Evolutionary conservation across 2,888 invertebrate genomes (phyloP).

Genomic region (Drosophila aldrichi): DNA sequence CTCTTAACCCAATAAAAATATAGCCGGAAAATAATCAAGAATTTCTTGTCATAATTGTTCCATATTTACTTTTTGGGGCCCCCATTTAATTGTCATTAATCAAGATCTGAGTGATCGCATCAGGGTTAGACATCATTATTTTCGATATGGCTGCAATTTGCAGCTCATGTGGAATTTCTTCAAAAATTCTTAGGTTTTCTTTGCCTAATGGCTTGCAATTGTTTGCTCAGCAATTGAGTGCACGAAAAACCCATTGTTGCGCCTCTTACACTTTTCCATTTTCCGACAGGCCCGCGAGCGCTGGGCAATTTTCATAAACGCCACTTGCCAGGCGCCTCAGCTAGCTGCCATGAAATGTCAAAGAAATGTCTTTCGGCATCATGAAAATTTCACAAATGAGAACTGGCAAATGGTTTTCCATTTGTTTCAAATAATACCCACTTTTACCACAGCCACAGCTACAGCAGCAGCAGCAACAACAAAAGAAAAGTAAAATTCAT

Average conservation of each 20-base stretch:
- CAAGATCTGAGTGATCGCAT: slow-evolving; percentile 40
- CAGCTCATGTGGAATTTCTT: slow-evolving; percentile 17
- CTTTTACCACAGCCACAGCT: slow-evolving; percentile 58
- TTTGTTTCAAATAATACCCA: slow-evolving; percentile 71
- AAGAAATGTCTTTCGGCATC: slow-evolving; percentile 45
- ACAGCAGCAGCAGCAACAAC: not conserved
- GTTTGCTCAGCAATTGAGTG: slow-evolving; percentile 30
- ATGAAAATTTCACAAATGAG: slow-evolving; percentile 38
- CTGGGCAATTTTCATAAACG: slow-evolving; percentile 70
- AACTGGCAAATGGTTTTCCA: slow-evolving; percentile 66
- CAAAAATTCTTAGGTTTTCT: slow-evolving; percentile 16
- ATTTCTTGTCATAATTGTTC: slow-evolving; percentile 38
- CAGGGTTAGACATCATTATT: slow-evolving; percentile 5
- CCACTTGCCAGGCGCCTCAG: slow-evolving; percentile 65
- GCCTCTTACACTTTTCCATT: slow-evolving; percentile 22
- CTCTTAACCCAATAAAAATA: slow-evolving; percentile 35
- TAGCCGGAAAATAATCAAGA: slow-evolving; percentile 37
- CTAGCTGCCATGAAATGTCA: slow-evolving; percentile 25
- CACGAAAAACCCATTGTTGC: slow-evolving; percentile 56
- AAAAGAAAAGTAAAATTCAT: slow-evolving; percentile 32
- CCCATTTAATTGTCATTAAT: slow-evolving; percentile 54
- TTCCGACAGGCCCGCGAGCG: slow-evolving; percentile 25
- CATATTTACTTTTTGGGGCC: slow-evolving; percentile 18
- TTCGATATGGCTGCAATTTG: slow-evolving; percentile 1
- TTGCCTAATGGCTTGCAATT: slow-evolving; percentile 49